These are phyloP conservation scores for Coregonus clupeaformis DNA, from an alignment of 2,113 vertebrate species.

Conservation along the genomic window DNA sequence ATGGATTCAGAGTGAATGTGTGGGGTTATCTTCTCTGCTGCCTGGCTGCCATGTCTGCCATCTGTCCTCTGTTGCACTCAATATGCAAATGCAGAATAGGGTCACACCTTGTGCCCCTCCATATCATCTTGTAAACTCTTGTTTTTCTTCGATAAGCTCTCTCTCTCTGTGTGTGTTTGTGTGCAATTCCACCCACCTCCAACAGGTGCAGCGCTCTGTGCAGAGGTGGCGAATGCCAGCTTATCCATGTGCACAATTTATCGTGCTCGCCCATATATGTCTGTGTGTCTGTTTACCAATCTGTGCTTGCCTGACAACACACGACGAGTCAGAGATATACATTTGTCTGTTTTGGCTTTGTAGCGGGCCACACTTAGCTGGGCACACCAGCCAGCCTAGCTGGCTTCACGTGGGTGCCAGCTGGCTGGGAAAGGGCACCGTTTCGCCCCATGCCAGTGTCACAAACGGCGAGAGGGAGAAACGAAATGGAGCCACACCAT, in stretches of 20 bases:
- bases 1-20: conserved; percentile 67
- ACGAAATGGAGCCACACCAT: conserved; percentile 56
- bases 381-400: conserved; percentile 30
- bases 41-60: conserved; percentile 52
- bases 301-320: background rate
- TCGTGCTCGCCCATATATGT: background rate
- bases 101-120: conserved; percentile 61
- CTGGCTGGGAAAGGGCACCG: conserved; percentile 55
- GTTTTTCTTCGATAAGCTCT: conserved; percentile 63
- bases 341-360: conserved; percentile 21
- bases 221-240: conserved; percentile 47
- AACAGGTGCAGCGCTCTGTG: conserved; percentile 49
- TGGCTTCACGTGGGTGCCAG: conserved; percentile 52
- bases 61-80: conserved; percentile 57
- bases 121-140: conserved; percentile 60
- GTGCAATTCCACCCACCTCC: conserved; percentile 18
- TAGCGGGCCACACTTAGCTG: conserved; percentile 29
- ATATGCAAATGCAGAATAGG: conserved; percentile 64
- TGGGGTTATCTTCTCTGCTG: conserved; percentile 66
- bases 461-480: conserved; percentile 19
- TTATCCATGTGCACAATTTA: conserved; percentile 11
- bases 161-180: conserved; percentile 14
- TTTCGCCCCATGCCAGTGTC: conserved; percentile 46
- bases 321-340: background rate
- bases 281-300: conserved; percentile 16